A percentile compares a stretch with the other conserved stretches of the same genome.
Evolutionary conservation across 2,888 invertebrate species (phyloP).

Genomic region (Oscheius onirici): DNA sequence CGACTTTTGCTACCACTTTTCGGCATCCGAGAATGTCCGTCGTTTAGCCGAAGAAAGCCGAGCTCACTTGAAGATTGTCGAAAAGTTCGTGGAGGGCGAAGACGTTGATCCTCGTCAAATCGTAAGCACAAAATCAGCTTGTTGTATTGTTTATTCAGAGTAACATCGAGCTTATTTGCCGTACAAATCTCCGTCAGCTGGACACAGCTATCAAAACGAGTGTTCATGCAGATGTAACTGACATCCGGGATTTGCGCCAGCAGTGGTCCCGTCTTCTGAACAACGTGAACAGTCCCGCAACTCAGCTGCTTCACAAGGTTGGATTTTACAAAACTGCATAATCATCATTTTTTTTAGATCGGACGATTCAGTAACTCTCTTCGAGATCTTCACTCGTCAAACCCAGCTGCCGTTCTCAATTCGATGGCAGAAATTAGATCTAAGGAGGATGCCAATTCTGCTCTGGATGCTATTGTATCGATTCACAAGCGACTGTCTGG

Average conservation of each 20-base stretch:
- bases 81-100: slow-evolving; percentile 41
- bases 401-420: slow-evolving; percentile 40
- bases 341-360: slow-evolving; percentile 27
- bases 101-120: slow-evolving; percentile 36
- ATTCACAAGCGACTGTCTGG: slow-evolving; percentile 44
- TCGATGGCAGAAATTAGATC: slow-evolving; percentile 47
- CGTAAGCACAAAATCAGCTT: neutral
- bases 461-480: slow-evolving; percentile 41
- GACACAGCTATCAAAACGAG: slow-evolving; percentile 39
- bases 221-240: slow-evolving; percentile 11
- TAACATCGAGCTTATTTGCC: slow-evolving; percentile 44
- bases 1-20: slow-evolving; percentile 52
- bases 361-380: slow-evolving; percentile 50
- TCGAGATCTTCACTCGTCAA: slow-evolving; percentile 42
- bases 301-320: slow-evolving; percentile 38
- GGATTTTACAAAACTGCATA: neutral
- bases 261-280: slow-evolving; percentile 48
- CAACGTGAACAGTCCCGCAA: slow-evolving; percentile 45
- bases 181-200: slow-evolving; percentile 52
- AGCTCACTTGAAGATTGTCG: slow-evolving; percentile 44
- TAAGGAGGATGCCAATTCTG: slow-evolving; percentile 45
- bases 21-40: slow-evolving; percentile 3
- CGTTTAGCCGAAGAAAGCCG: slow-evolving; percentile 31
- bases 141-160: slow-evolving; percentile 25
- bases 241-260: slow-evolving; percentile 42